A percentile compares a stretch with the other conserved stretches of the same genome.
Conservation (phyloP, 92 coral and sea anemone genomes). For the Porites rus region DNA sequence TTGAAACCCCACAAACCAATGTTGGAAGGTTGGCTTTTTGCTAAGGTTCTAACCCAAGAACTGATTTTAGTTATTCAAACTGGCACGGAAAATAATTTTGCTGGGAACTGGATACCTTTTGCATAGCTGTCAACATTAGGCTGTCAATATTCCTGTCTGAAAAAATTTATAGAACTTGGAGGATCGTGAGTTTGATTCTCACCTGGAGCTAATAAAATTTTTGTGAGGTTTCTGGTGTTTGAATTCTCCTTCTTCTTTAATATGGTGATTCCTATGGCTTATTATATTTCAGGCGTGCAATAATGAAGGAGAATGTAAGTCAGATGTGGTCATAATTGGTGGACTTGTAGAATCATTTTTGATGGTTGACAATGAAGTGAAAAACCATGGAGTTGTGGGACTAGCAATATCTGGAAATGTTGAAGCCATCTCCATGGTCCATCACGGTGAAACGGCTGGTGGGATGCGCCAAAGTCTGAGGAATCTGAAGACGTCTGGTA, state of each 20-base stretch:
- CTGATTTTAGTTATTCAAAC: too few species aligned
- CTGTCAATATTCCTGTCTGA: not conserved
- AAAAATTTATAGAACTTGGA: not conserved
- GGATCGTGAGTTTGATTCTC: too few species aligned
- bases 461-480: slow-evolving; percentile 69
- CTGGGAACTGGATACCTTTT: too few species aligned
- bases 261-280: not conserved
- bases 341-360: slow-evolving; percentile 90
- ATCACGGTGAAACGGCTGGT: slow-evolving; percentile 82
- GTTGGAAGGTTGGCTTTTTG: too few species aligned
- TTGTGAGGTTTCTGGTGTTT: not conserved
- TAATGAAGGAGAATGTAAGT: slow-evolving; percentile 75
- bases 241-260: not conserved
- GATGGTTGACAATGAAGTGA: slow-evolving; percentile 84
- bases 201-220: too few species aligned
- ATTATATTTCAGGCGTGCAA: slow-evolving; percentile 74
- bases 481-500: slow-evolving; percentile 61
- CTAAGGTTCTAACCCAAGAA: too few species aligned
- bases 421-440: slow-evolving; percentile 88
- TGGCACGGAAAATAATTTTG: too few species aligned
- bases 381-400: slow-evolving; percentile 84
- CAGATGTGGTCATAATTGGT: slow-evolving; percentile 91
- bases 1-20: too few species aligned
- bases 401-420: slow-evolving; percentile 90
- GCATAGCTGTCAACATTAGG: not conserved